phyloP scores from a whole-genome alignment of 2,113 vertebrate genomes.

The Hepsetus odoe region DNA sequence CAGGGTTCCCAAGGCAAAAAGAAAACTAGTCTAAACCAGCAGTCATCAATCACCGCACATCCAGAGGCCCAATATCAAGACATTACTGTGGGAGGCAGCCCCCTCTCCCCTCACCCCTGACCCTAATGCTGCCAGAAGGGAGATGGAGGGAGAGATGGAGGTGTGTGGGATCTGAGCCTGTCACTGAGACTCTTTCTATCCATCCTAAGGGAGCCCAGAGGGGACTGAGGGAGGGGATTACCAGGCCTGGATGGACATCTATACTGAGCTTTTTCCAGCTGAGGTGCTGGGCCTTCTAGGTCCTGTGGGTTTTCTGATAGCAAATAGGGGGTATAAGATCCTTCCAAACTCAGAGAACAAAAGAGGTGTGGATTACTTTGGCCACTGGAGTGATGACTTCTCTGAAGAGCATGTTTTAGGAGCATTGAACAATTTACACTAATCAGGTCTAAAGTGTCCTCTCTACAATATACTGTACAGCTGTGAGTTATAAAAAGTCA shows the following conservation, averaged over 20 bases:
- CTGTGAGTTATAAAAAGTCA: neutral
- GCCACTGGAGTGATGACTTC: neutral
- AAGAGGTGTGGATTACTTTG: conserved; percentile 14
- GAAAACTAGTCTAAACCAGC: conserved; percentile 33
- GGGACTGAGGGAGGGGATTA: conserved; percentile 25
- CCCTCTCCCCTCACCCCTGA: conserved; percentile 52
- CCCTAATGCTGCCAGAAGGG: conserved; percentile 48
- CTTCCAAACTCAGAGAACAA: neutral
- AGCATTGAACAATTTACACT: neutral
- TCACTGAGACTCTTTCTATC: conserved; percentile 34
- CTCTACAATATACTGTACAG: neutral
- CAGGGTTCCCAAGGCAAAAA: conserved; percentile 21
- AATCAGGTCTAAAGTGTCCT: neutral
- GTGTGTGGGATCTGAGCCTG: conserved; percentile 34
- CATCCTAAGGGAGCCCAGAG: conserved; percentile 32
- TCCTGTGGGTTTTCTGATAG: conserved; percentile 8
- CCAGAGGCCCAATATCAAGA: conserved; percentile 53
- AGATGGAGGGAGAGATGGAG: conserved; percentile 51
- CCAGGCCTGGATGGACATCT: conserved; percentile 30
- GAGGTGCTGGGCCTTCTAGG: conserved; percentile 3
- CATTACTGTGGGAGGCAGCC: conserved; percentile 54
- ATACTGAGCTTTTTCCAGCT: conserved; percentile 20
- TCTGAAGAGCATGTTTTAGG: neutral
- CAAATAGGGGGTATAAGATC: neutral
- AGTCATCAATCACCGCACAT: conserved; percentile 56